phyloP scores from a whole-genome alignment of 2,888 invertebrate species.

The Zonitis immaculata region DNA sequence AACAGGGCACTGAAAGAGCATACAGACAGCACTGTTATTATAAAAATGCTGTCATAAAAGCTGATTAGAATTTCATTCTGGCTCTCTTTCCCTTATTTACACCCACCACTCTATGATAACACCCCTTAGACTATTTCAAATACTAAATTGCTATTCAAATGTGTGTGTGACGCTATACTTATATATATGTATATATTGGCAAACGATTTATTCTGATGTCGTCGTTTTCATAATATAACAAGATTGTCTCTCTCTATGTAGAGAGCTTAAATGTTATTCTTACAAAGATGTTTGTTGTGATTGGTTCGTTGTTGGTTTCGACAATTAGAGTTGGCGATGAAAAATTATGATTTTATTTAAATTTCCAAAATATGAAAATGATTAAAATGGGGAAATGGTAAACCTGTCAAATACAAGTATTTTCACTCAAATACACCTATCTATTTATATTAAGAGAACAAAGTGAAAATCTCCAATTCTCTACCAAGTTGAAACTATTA shows the following conservation, averaged over 20 bases:
- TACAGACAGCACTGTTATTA: constrained; percentile 43
- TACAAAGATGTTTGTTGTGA: background rate
- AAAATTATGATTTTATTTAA: constrained; percentile 50
- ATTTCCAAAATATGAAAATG: constrained; percentile 29
- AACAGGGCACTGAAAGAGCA: constrained; percentile 32
- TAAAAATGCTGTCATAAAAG: constrained; percentile 48
- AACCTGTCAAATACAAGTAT: background rate
- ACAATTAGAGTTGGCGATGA: constrained; percentile 38
- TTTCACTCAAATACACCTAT: background rate
- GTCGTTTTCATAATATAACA: constrained; percentile 40
- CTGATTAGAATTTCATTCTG: constrained; percentile 49
- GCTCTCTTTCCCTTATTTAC: background rate
- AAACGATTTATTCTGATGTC: constrained; percentile 49
- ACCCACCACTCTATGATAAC: constrained; percentile 1
- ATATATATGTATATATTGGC: no score
- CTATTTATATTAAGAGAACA: constrained; percentile 28
- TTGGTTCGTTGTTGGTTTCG: background rate
- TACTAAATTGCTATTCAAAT: constrained; percentile 50
- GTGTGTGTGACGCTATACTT: constrained; percentile 46
- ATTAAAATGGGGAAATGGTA: background rate
- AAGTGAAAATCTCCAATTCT: constrained; percentile 42
- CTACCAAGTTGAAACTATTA: constrained; percentile 47
- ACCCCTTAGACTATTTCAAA: constrained; percentile 16
- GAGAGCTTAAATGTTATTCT: constrained; percentile 37
- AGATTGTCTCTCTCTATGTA: no score